Conservation (phyloP, 2,113 vertebrate genomes). For the Nicator chloris region DNA sequence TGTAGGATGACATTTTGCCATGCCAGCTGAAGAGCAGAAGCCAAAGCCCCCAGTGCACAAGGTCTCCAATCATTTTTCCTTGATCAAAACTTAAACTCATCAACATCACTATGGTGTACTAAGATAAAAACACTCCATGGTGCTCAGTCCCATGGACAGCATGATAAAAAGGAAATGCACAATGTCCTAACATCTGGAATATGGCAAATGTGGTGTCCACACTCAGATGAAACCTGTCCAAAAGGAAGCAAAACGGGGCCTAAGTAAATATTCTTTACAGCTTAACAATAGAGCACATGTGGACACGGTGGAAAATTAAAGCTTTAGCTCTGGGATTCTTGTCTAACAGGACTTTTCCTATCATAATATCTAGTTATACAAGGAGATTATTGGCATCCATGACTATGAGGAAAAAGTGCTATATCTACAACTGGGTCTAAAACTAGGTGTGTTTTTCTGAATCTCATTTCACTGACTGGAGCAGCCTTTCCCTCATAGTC, state of each 20-base stretch:
- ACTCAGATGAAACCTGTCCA: neutral
- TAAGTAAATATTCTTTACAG: neutral
- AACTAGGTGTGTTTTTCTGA: neutral
- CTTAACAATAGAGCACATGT: neutral
- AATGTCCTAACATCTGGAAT: neutral
- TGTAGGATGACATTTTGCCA: neutral
- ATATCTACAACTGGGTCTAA: neutral
- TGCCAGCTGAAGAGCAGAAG: neutral
- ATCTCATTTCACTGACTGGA: neutral
- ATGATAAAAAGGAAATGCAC: neutral
- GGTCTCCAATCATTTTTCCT: neutral
- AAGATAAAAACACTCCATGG: neutral
- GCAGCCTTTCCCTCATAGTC: neutral
- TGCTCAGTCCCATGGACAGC: neutral
- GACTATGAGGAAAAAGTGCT: neutral
- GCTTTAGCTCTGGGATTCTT: neutral
- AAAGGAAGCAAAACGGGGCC: neutral
- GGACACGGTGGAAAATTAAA: neutral
- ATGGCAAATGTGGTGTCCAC: neutral
- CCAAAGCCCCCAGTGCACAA: neutral
- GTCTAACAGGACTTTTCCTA: neutral
- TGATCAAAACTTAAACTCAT: neutral
- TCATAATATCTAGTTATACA: neutral
- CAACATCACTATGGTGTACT: neutral
- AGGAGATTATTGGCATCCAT: neutral